Conservation (phyloP, 2,113 vertebrate genomes). For the Paramisgurnus dabryanus region DNA sequence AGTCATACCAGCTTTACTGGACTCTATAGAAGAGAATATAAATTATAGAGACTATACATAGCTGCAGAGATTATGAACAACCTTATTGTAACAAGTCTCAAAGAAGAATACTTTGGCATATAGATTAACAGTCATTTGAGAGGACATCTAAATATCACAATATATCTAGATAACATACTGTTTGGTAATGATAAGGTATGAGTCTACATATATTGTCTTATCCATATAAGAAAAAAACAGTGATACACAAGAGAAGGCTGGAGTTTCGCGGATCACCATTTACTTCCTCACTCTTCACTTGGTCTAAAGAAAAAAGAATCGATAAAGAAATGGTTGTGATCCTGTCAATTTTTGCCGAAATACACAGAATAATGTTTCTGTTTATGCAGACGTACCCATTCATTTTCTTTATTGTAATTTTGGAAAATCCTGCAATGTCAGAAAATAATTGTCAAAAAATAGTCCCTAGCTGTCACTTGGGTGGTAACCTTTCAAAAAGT, state of each 20-base stretch:
- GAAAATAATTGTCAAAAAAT: too few relatives aligned
- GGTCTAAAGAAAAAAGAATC: constrained; percentile 27
- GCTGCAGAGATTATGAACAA: constrained; percentile 54
- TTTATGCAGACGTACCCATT: too few relatives aligned
- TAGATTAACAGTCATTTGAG: constrained; percentile 66
- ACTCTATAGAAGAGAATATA: constrained; percentile 57
- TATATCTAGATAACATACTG: constrained; percentile 53
- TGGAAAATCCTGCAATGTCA: too few relatives aligned
- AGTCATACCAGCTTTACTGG: constrained; percentile 51
- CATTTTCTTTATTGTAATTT: too few relatives aligned
- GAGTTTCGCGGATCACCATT: constrained; percentile 50
- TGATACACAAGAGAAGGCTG: constrained; percentile 66
- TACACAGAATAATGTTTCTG: background rate
- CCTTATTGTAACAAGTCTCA: constrained; percentile 55
- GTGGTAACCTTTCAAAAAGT: too few relatives aligned
- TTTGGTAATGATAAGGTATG: constrained; percentile 54
- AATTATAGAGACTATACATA: constrained; percentile 46
- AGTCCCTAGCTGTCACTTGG: too few relatives aligned
- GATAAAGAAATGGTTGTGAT: background rate
- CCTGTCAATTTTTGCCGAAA: background rate
- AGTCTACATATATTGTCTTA: constrained; percentile 48
- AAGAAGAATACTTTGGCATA: constrained; percentile 76
- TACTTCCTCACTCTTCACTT: constrained; percentile 34
- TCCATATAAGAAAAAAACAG: constrained; percentile 57
- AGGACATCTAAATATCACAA: constrained; percentile 63